Conservation (phyloP, 2,797 vertebrate species). For the Lemur catta region DNA sequence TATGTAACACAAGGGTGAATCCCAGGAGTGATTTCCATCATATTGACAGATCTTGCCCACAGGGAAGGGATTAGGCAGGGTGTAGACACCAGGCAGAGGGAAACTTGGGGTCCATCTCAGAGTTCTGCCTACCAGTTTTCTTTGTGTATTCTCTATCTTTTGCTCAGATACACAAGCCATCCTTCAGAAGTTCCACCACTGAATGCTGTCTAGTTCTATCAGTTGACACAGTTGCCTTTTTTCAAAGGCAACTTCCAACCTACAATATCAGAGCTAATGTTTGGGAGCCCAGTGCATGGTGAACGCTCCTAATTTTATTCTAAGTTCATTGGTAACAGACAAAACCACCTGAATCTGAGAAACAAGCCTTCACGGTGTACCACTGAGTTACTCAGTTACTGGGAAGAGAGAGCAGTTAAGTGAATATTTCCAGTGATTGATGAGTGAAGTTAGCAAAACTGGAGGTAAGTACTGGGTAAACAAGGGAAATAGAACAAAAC, state of each 20-base stretch:
- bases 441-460: neutral
- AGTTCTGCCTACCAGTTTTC: neutral
- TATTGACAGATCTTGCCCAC: neutral
- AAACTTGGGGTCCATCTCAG: neutral
- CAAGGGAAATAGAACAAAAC: neutral
- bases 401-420: neutral
- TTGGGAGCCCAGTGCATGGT: rapidly evolving
- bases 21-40: neutral
- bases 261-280: neutral
- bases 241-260: neutral
- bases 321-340: neutral
- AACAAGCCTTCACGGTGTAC: neutral
- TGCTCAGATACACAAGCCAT: neutral
- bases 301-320: neutral
- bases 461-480: neutral
- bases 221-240: neutral
- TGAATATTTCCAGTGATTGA: neutral
- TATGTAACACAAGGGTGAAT: neutral
- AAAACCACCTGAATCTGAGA: neutral
- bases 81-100: no score
- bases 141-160: neutral
- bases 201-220: neutral
- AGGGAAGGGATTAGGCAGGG: no score
- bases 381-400: neutral
- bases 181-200: neutral